These are phyloP conservation scores for Dicrurus megarhynchus DNA, from an alignment of 2,113 vertebrate genomes.

Conservation along the genomic window DNA sequence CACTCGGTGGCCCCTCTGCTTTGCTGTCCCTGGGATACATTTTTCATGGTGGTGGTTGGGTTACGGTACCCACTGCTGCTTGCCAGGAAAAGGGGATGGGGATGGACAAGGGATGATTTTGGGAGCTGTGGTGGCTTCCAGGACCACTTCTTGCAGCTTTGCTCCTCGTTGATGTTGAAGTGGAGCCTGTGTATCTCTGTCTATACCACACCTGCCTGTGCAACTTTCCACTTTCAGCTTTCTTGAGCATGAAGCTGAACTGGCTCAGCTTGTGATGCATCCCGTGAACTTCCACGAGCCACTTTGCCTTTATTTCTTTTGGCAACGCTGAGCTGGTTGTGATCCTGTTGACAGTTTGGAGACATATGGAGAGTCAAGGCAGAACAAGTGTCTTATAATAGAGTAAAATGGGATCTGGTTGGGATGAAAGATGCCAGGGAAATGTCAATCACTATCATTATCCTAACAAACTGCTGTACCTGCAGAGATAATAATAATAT, in stretches of 20 bases:
- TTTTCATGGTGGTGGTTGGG: background rate
- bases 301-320: background rate
- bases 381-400: slow-evolving; percentile 18
- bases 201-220: background rate
- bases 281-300: background rate
- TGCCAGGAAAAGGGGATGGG: background rate
- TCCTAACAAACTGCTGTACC: slow-evolving; percentile 50
- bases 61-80: background rate
- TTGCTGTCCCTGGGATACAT: background rate
- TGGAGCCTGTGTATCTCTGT: fast-evolving
- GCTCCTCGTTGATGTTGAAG: fast-evolving
- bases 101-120: background rate
- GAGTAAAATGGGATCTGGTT: slow-evolving; percentile 5
- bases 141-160: background rate
- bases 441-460: slow-evolving; percentile 56
- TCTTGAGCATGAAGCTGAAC: background rate
- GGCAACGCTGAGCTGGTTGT: background rate
- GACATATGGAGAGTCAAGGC: slow-evolving; percentile 16
- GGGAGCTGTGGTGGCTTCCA: background rate
- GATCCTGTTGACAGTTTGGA: slow-evolving; percentile 25
- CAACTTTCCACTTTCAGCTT: background rate
- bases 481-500: slow-evolving; percentile 61
- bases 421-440: slow-evolving; percentile 44
- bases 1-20: slow-evolving; percentile 43
- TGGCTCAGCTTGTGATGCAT: background rate